Evolutionary conservation across 2,888 invertebrate species (phyloP).

Genomic region (Orchesella flavescens): DNA sequence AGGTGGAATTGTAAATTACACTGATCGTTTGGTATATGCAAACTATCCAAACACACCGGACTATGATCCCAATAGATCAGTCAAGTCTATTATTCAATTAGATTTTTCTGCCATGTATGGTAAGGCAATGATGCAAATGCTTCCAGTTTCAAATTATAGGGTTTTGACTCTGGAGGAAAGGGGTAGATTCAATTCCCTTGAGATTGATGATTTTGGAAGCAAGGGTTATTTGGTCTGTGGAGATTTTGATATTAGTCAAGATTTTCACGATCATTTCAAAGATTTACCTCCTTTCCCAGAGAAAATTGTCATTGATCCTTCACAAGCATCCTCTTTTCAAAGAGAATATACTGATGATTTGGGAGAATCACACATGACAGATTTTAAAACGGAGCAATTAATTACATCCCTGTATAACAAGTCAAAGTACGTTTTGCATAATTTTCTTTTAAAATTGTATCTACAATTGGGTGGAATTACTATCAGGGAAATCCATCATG

Average conservation of each 20-base stretch:
- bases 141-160: not conserved
- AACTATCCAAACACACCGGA: not conserved
- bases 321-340: slow-evolving; percentile 15
- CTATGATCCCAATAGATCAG: not conserved
- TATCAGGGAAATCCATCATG: not conserved
- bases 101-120: not conserved
- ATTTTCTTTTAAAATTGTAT: slow-evolving; percentile 23
- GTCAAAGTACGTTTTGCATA: slow-evolving; percentile 11
- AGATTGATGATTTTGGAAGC: slow-evolving; percentile 1
- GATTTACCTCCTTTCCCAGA: slow-evolving; percentile 15
- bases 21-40: not conserved
- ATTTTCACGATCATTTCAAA: slow-evolving; percentile 3
- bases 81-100: not conserved
- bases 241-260: not conserved
- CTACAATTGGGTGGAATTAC: slow-evolving; percentile 13
- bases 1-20: slow-evolving; percentile 8
- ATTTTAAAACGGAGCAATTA: slow-evolving; percentile 22
- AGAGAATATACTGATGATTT: not conserved
- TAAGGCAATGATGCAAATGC: not conserved
- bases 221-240: not conserved
- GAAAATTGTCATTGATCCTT: slow-evolving; percentile 12
- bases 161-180: slow-evolving; percentile 6
- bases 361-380: not conserved
- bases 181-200: not conserved
- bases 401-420: not conserved